phyloP scores from a whole-genome alignment of 2,113 vertebrate species.

The Barbus barbus region DNA sequence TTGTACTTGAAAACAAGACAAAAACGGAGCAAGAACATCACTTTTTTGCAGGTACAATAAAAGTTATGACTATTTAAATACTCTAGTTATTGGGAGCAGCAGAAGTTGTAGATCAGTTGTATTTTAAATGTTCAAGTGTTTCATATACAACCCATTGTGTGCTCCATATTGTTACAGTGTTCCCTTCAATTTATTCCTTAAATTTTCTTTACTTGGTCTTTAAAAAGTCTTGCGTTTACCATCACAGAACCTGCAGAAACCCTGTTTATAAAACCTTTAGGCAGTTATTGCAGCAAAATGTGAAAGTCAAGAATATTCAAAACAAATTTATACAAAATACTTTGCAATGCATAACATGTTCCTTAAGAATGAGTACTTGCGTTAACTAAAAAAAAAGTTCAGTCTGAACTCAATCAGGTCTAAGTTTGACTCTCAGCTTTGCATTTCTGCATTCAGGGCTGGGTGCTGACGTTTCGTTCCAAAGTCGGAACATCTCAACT shows the following conservation, averaged over 20 bases:
- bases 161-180: not conserved
- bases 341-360: not conserved
- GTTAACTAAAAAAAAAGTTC: not conserved
- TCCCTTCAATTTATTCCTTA: not conserved
- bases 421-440: too few relatives aligned
- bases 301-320: not conserved
- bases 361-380: not conserved
- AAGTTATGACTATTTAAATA: not conserved
- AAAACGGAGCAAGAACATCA: not conserved
- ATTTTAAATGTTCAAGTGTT: not conserved
- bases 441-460: slow-evolving; percentile 55
- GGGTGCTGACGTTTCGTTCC: slow-evolving; percentile 53
- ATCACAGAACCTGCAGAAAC: too few relatives aligned
- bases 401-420: not conserved
- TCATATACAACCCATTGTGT: not conserved
- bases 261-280: too few relatives aligned
- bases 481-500: slow-evolving; percentile 59
- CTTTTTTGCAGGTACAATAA: not conserved
- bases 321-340: not conserved
- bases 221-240: not conserved
- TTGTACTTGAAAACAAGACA: not conserved
- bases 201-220: not conserved
- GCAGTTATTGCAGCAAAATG: not conserved
- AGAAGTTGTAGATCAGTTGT: not conserved
- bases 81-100: not conserved